Conservation (phyloP, 2,888 invertebrate genomes). For the Plagiodera versicolora region DNA sequence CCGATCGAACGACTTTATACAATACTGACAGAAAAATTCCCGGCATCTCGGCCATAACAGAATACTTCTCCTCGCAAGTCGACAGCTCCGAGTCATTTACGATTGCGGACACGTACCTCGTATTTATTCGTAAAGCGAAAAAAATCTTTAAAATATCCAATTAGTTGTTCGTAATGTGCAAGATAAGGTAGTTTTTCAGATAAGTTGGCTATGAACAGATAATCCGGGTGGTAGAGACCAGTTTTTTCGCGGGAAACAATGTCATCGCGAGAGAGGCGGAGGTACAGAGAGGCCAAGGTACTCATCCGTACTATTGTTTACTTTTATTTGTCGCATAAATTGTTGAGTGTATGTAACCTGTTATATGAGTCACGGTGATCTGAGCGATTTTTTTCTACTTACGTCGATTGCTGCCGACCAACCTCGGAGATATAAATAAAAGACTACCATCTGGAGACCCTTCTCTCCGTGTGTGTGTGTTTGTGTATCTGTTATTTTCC, state of each 20-base stretch:
- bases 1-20: slow-evolving; percentile 33
- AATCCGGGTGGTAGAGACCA: slow-evolving; percentile 50
- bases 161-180: slow-evolving; percentile 51
- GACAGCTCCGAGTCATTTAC: slow-evolving; percentile 40
- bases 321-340: slow-evolving; percentile 55
- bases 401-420: slow-evolving; percentile 41
- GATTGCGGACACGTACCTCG: slow-evolving; percentile 48
- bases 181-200: slow-evolving; percentile 49
- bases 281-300: slow-evolving; percentile 48
- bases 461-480: background rate
- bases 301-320: slow-evolving; percentile 52
- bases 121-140: slow-evolving; percentile 48
- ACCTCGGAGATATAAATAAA: slow-evolving; percentile 49
- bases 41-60: slow-evolving; percentile 33
- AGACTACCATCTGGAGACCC: slow-evolving; percentile 42
- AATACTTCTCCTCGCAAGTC: slow-evolving; percentile 38
- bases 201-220: slow-evolving; percentile 46
- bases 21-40: slow-evolving; percentile 36
- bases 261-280: slow-evolving; percentile 47
- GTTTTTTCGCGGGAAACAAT: slow-evolving; percentile 53
- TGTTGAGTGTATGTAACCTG: slow-evolving; percentile 49
- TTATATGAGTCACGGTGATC: slow-evolving; percentile 53
- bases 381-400: slow-evolving; percentile 43
- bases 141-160: slow-evolving; percentile 51
- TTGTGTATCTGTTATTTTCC: slow-evolving; percentile 37